phyloP scores from a whole-genome alignment of 1,140 invertebrate species.

The Patella vulgata region DNA sequence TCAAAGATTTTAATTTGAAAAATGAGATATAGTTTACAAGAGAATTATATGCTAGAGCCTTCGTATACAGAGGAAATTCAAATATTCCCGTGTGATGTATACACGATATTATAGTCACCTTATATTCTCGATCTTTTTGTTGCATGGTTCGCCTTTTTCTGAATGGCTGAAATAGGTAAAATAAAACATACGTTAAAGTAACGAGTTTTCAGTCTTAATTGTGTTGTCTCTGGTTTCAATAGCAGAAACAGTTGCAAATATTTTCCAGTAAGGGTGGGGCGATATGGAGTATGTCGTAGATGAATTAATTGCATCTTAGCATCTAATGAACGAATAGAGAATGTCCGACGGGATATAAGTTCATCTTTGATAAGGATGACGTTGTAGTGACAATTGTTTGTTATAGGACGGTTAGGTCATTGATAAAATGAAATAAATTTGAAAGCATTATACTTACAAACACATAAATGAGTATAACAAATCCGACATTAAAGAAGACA shows the following conservation, averaged over 20 bases:
- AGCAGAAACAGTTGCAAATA: not conserved
- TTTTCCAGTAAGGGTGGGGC: not conserved
- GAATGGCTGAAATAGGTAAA: conserved; percentile 53
- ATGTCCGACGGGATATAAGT: no score
- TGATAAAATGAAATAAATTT: no score
- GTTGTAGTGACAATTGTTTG: not conserved
- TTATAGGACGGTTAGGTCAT: no score
- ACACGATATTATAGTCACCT: no score
- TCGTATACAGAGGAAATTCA: no score
- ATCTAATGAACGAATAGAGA: not conserved
- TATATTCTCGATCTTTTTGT: conserved; percentile 61
- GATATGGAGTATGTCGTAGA: not conserved
- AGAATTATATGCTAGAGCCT: no score
- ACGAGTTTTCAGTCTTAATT: conserved; percentile 1
- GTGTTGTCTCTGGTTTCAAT: not conserved
- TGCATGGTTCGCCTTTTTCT: conserved; percentile 59
- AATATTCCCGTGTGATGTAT: no score
- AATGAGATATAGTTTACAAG: no score
- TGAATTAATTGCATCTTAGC: not conserved
- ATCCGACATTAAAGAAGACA: conserved; percentile 60
- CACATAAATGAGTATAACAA: conserved; percentile 60
- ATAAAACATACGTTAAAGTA: not conserved
- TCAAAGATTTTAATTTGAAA: no score
- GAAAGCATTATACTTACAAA: conserved; percentile 48
- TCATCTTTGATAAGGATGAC: not conserved